phyloP scores from a whole-genome alignment of 2,888 invertebrate genomes.

The Caprella mutica region DNA sequence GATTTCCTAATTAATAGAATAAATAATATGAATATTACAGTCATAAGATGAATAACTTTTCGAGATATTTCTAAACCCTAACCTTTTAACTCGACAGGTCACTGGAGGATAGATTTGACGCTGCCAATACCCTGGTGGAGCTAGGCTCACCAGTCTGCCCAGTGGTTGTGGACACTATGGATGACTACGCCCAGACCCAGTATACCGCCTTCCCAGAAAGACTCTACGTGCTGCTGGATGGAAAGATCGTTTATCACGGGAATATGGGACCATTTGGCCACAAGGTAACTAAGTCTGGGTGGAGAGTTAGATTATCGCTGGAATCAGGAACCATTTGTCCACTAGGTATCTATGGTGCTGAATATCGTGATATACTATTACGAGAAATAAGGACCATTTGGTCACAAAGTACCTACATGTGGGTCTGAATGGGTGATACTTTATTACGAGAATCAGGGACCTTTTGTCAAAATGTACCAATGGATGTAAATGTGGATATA shows the following conservation, averaged over 20 bases:
- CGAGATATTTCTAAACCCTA: too few species aligned
- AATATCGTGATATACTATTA: too few species aligned
- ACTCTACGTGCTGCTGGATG: conserved; percentile 25
- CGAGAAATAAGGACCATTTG: conserved; percentile 26
- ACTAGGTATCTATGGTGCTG: too few species aligned
- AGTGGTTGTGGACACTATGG: conserved; percentile 16
- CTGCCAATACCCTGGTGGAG: conserved; percentile 14
- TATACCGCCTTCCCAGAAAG: conserved; percentile 22
- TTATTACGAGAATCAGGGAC: too few species aligned
- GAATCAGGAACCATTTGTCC: too few species aligned
- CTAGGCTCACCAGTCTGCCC: conserved; percentile 15
- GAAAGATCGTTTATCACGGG: conserved; percentile 18
- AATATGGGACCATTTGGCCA: conserved; percentile 18
- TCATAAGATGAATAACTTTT: too few species aligned
- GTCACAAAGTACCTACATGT: conserved; percentile 19
- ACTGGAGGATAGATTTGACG: conserved; percentile 19
- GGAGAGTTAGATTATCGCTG: conserved; percentile 18
- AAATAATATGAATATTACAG: too few species aligned
- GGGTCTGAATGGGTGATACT: too few species aligned
- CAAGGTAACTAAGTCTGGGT: conserved; percentile 13
- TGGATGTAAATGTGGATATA: too few species aligned
- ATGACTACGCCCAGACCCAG: conserved; percentile 2
- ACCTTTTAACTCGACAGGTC: conserved; percentile 7
- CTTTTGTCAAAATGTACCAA: too few species aligned
- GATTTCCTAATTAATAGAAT: too few species aligned